These are phyloP conservation scores for Zosterops hypoxanthus DNA, from an alignment of 2,113 vertebrate species.

Conservation along the genomic window DNA sequence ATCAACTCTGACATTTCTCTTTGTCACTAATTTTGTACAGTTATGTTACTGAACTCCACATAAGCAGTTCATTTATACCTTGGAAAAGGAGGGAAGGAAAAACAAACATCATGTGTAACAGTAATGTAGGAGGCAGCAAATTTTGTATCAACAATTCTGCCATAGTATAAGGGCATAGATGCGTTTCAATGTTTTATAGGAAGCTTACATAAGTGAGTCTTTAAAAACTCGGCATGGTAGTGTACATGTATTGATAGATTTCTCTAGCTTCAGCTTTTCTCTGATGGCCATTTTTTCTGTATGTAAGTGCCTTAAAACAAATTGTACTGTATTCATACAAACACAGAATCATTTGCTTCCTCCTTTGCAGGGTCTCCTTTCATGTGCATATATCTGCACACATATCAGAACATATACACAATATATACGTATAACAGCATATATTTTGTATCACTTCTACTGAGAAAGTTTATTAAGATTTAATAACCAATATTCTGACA, in stretches of 20 bases:
- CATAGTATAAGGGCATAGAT: background rate
- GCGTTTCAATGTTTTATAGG: background rate
- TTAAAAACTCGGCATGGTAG: background rate
- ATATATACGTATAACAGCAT: background rate
- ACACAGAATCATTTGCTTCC: background rate
- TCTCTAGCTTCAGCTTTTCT: slow-evolving; percentile 3
- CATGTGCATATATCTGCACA: background rate
- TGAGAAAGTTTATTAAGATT: background rate
- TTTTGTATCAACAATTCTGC: background rate
- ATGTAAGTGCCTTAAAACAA: background rate
- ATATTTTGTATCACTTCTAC: background rate
- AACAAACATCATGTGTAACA: background rate
- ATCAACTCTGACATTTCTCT: slow-evolving; percentile 51
- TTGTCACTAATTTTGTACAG: slow-evolving; percentile 57
- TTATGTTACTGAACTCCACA: slow-evolving; percentile 24
- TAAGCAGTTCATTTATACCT: slow-evolving; percentile 44
- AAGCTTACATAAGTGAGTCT: background rate
- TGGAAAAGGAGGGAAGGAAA: slow-evolving; percentile 13
- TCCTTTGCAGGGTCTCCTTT: background rate
- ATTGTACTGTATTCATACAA: background rate
- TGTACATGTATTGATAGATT: background rate
- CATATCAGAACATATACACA: background rate
- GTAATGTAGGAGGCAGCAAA: slow-evolving; percentile 10
- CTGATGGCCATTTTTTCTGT: background rate
- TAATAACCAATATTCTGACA: background rate